A percentile compares a stretch with the other conserved stretches of the same genome.
phyloP scores from a whole-genome alignment of 2,797 vertebrate genomes.

The Arremon brunneinucha region DNA sequence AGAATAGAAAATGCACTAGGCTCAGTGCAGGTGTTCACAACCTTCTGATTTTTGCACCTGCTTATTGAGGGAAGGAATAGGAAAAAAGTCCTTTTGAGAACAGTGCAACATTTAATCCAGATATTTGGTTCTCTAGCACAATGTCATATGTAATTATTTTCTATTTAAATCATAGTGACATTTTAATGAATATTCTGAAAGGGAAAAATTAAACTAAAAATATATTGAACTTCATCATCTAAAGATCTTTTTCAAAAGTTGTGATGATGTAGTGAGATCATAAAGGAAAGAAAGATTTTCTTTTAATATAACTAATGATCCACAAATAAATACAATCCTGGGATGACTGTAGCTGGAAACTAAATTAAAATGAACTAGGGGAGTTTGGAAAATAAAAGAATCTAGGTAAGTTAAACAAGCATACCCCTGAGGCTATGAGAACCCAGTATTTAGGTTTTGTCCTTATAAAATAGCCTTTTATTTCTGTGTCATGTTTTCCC shows the following conservation, averaged over 20 bases:
- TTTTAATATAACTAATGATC: background rate
- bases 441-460: background rate
- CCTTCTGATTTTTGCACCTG: background rate
- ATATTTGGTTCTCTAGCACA: background rate
- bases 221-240: background rate
- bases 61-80: background rate
- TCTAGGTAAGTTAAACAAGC: background rate
- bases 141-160: background rate
- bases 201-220: conserved; percentile 15
- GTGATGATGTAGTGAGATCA: background rate
- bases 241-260: conserved; percentile 25
- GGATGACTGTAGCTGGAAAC: background rate
- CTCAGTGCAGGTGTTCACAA: background rate
- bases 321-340: background rate
- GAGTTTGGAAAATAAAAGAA: conserved; percentile 17
- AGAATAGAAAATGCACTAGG: background rate
- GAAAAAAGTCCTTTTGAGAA: background rate
- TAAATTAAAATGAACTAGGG: conserved; percentile 21
- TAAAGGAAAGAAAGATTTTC: conserved; percentile 32
- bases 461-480: background rate
- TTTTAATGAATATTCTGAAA: conserved; percentile 19
- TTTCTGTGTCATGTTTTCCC: background rate
- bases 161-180: background rate
- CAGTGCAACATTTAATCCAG: background rate
- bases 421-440: background rate